Base-by-base conservation (phyloP, 2,797 vertebrate genomes). In the Hozukius guyotensis region DNA sequence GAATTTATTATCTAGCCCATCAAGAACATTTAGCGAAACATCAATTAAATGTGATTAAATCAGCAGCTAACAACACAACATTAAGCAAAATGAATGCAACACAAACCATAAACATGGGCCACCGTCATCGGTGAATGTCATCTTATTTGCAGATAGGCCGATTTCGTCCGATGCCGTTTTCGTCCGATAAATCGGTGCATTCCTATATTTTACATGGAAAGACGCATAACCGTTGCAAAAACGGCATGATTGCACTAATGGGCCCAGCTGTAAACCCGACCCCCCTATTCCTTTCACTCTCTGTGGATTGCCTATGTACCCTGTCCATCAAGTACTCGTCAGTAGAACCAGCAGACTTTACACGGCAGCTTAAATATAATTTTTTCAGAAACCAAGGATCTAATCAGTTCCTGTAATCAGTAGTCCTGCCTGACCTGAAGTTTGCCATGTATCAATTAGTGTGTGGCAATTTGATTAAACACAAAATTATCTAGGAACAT, bases 381-480 rank as follows among this genome's bases (percentile, higher is more conserved):
- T 72, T 75, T 66, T 75, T 20, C 16, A 29, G 18, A 72, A 1
- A 16, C 6, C 20, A 52, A 42, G 20, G 69, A 77, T 60, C 57
- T 22, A 80, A 60, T 80, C 63, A 59, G 16, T 42, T 42, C 36
- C 9, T 57, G 6, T 79, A 59, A 73, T 60, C 69, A 69, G 31
- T 31, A 24, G 24, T 60, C 52, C 16, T 52, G 38, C 31, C n/a
- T 61, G 31, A 46, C 31, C 42, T 2, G 18, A 62, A 9, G 46
- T 62, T 62, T 46, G 16, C 25, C 36, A 64, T 76, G 36, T 63
- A 38, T 75, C 20, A 75, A 20, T 75, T 68, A 36, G 24, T 25
- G 29, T 27, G 56, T 63, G 77, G 32, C 34, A 56, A 59, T 73
- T 68, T 69, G 4, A 82, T 77, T 63, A 46, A 70, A 36, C 31